A percentile compares a stretch with the other conserved stretches of the same genome.
phyloP scores from a whole-genome alignment of 2,113 vertebrate genomes.

The Jaculus jaculus region DNA sequence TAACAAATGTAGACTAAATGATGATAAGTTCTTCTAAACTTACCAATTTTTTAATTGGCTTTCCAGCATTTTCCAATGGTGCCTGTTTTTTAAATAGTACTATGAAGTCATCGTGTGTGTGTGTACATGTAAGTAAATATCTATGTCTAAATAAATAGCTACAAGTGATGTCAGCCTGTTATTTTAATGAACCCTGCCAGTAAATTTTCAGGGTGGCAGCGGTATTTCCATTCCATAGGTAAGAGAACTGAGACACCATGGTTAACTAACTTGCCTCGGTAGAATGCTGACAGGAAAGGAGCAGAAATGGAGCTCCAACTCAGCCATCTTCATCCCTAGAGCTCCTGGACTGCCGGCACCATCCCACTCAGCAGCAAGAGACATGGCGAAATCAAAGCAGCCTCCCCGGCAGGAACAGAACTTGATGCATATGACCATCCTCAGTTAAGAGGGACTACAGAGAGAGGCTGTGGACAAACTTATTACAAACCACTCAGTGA shows the following conservation, averaged over 20 bases:
- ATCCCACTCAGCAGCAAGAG: background rate
- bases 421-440: background rate
- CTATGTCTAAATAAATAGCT: background rate
- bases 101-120: background rate
- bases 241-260: background rate
- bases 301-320: background rate
- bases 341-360: background rate
- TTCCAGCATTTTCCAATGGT: background rate
- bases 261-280: background rate
- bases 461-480: background rate
- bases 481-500: background rate
- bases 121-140: background rate
- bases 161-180: background rate
- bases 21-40: background rate
- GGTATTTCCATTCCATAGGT: background rate
- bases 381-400: background rate
- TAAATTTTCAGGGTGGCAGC: background rate
- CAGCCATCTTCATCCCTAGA: background rate
- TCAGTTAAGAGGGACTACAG: background rate
- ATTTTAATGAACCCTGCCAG: conserved; percentile 36
- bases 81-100: background rate
- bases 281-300: background rate
- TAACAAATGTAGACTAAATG: background rate
- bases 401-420: background rate
- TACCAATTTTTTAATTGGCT: background rate